Conservation (phyloP, 2,888 invertebrate species). For the Halocaridina rubra region DNA sequence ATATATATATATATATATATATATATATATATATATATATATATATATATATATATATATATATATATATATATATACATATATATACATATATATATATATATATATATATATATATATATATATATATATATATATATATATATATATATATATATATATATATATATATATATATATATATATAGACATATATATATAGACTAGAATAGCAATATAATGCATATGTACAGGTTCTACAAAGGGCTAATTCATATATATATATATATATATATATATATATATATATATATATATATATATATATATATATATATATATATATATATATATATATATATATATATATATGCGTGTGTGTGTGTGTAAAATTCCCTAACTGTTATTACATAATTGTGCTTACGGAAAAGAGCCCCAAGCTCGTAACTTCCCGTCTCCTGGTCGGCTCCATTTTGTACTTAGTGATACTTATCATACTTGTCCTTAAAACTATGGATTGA, state of each 20-base stretch:
- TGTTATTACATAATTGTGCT: too few relatives aligned
- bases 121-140: constrained; percentile 15
- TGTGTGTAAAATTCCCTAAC: too few relatives aligned
- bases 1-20: constrained; percentile 46
- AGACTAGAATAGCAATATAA: not conserved
- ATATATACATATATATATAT: constrained; percentile 37
- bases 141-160: constrained; percentile 28
- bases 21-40: constrained; percentile 29
- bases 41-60: constrained; percentile 48
- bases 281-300: constrained; percentile 34
- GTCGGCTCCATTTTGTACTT: too few relatives aligned
- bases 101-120: constrained; percentile 32
- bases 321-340: not conserved
- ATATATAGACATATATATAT: too few relatives aligned
- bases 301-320: constrained; percentile 25
- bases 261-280: constrained; percentile 33
- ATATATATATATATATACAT: constrained; percentile 41
- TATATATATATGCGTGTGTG: not conserved
- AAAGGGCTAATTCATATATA: too few relatives aligned
- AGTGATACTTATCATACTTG: too few relatives aligned
- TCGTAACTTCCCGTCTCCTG: too few relatives aligned
- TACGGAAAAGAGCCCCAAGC: too few relatives aligned
- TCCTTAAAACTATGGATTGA: too few relatives aligned
- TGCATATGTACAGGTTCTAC: too few relatives aligned
- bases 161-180: constrained; percentile 32